A percentile compares a stretch with the other conserved stretches of the same genome.
phyloP scores from a whole-genome alignment of 1,140 invertebrate species.

The Sesamia nonagrioides region DNA sequence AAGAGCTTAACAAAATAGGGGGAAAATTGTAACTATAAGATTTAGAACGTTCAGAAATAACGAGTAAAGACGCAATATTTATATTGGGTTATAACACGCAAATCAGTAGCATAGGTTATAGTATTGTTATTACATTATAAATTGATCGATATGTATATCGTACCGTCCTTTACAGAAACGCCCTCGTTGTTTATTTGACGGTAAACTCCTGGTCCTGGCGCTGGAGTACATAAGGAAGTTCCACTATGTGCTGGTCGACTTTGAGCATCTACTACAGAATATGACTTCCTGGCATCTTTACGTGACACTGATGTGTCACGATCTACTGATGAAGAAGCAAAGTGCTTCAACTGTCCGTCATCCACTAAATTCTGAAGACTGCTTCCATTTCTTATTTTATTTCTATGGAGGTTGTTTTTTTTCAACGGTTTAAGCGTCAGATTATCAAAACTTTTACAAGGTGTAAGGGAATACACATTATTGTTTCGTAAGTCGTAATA shows the following conservation, averaged over 20 bases:
- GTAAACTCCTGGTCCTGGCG: constrained; percentile 77
- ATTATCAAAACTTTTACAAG: constrained; percentile 84
- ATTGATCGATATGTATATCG: constrained; percentile 15
- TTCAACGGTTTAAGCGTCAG: constrained; percentile 70
- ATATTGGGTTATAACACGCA: too few relatives aligned
- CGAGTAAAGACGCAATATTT: too few relatives aligned
- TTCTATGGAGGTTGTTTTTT: constrained; percentile 57
- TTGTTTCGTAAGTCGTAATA: constrained; percentile 81
- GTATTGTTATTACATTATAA: constrained; percentile 10
- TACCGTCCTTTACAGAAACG: constrained; percentile 50
- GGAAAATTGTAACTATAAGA: background rate
- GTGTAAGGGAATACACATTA: constrained; percentile 69
- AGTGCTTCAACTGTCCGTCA: constrained; percentile 78
- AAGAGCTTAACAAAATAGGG: too few relatives aligned
- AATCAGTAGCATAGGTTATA: background rate
- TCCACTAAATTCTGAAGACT: constrained; percentile 81
- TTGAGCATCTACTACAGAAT: constrained; percentile 76
- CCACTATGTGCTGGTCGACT: constrained; percentile 68
- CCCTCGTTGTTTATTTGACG: constrained; percentile 73
- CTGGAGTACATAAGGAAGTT: constrained; percentile 65
- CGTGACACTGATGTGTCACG: constrained; percentile 51
- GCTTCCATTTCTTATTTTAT: constrained; percentile 72
- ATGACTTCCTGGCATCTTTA: constrained; percentile 76
- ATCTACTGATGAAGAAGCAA: constrained; percentile 72
- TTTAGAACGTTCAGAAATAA: background rate